Conservation (phyloP, 2,888 invertebrate species). For the Polietes domitor region DNA sequence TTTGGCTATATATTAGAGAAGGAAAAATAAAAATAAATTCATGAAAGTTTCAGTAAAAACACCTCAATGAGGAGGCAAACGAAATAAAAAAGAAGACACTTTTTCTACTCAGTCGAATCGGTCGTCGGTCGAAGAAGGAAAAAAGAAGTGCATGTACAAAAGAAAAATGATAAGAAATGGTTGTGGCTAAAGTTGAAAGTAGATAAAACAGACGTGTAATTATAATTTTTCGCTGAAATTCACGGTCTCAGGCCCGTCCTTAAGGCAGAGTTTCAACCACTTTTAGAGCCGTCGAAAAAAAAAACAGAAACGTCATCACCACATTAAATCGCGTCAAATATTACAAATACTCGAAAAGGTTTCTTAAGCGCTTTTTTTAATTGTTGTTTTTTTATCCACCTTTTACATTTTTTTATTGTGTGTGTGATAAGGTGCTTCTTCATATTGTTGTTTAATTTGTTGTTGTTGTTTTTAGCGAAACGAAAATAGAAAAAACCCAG, state of each 20-base stretch:
- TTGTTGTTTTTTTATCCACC: conserved; percentile 14
- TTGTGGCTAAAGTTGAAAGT: conserved; percentile 54
- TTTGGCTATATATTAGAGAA: background rate
- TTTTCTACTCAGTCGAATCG: conserved; percentile 40
- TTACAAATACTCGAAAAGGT: conserved; percentile 19
- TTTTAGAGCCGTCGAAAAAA: background rate
- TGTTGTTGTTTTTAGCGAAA: conserved; percentile 39
- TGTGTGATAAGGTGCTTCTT: conserved; percentile 22
- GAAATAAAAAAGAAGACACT: conserved; percentile 55
- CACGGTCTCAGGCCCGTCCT: background rate
- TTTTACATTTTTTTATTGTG: background rate
- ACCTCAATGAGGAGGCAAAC: conserved; percentile 27
- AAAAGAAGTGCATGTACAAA: conserved; percentile 54
- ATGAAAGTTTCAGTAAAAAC: conserved; percentile 12
- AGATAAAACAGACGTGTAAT: conserved; percentile 55
- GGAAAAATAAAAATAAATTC: conserved; percentile 2
- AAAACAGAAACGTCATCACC: conserved; percentile 40
- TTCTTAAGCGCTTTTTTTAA: conserved; percentile 23
- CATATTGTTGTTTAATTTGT: conserved; percentile 23
- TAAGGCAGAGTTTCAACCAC: background rate
- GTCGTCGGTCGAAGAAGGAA: conserved; percentile 33
- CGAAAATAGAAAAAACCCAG: conserved; percentile 26
- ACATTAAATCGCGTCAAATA: conserved; percentile 3
- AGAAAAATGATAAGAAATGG: conserved; percentile 59
- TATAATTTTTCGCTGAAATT: conserved; percentile 37